Conservation (phyloP, 1,140 invertebrate genomes). For the Nasonia vitripennis region DNA sequence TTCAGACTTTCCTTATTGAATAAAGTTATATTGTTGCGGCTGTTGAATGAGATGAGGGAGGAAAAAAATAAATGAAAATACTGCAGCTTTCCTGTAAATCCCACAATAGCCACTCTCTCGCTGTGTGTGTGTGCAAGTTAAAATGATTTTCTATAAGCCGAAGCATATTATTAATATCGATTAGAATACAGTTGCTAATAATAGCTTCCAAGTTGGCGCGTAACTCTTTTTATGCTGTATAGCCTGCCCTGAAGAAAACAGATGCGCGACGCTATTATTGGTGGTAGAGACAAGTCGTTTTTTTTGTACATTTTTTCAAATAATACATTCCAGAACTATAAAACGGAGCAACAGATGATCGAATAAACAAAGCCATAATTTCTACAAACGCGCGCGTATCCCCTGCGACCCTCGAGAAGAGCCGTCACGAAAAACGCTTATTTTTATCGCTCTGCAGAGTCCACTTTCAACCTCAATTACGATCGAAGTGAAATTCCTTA, state of each 20-base stretch:
- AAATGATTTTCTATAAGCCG: background rate
- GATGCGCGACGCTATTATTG: no score
- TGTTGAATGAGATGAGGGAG: background rate
- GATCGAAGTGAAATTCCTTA: slow-evolving; percentile 28
- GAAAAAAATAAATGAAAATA: background rate
- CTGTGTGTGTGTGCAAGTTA: background rate
- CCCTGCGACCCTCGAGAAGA: background rate
- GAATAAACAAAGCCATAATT: slow-evolving; percentile 8
- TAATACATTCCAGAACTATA: no score
- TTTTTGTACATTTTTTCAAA: no score
- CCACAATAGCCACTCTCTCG: background rate
- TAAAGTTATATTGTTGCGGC: background rate
- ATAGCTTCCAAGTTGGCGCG: background rate
- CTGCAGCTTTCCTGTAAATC: background rate
- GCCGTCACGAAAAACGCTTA: slow-evolving; percentile 3
- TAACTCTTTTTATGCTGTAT: background rate
- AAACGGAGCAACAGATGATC: no score
- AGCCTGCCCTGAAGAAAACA: background rate
- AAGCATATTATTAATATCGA: background rate
- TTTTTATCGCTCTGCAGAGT: slow-evolving; percentile 18
- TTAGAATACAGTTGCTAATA: background rate
- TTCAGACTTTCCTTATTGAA: background rate
- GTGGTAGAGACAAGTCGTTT: no score
- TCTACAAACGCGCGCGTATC: background rate
- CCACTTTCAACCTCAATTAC: slow-evolving; percentile 32